These are phyloP conservation scores for Caenorhabditis becei DNA, from an alignment of 2,888 invertebrate genomes.

Conservation along the genomic window DNA sequence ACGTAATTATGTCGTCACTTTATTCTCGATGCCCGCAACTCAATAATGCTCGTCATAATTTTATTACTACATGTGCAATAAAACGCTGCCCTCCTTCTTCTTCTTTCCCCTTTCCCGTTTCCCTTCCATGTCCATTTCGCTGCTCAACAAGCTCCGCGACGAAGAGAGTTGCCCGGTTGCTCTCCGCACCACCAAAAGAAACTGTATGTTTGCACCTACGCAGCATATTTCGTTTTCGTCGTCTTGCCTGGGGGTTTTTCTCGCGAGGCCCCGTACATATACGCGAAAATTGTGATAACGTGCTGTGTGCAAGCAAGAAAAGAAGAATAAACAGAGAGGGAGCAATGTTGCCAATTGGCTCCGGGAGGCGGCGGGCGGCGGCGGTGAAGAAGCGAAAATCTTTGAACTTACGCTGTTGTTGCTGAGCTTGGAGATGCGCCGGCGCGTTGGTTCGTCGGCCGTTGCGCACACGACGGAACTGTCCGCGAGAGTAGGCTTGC, in stretches of 20 bases:
- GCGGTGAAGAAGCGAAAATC: too few species aligned
- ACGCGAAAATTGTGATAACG: constrained; percentile 12
- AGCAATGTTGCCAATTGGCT: constrained; percentile 30
- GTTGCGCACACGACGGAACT: constrained; percentile 70
- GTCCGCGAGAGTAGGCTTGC: constrained; percentile 73
- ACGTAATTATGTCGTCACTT: constrained; percentile 12
- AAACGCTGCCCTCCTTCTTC: constrained; percentile 9
- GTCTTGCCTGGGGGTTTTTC: too few species aligned
- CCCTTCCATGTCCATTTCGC: constrained; percentile 10
- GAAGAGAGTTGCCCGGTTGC: neutral
- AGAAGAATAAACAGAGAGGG: constrained; percentile 2
- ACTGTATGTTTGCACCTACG: constrained; percentile 16
- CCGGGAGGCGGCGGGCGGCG: neutral
- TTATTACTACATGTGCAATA: constrained; percentile 24
- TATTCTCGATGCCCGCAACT: neutral
- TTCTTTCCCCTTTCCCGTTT: constrained; percentile 22
- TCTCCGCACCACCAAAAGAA: neutral
- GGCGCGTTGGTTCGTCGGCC: constrained; percentile 58
- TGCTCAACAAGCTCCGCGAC: constrained; percentile 8
- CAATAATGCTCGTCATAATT: constrained; percentile 29
- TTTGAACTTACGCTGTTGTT: constrained; percentile 59
- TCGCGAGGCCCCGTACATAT: neutral
- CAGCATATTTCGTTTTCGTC: neutral
- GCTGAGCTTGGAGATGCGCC: constrained; percentile 48
- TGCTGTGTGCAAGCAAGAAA: neutral